Evolutionary conservation across 2,113 vertebrate genomes (phyloP).

Genomic region (Ageneiosus marmoratus): DNA sequence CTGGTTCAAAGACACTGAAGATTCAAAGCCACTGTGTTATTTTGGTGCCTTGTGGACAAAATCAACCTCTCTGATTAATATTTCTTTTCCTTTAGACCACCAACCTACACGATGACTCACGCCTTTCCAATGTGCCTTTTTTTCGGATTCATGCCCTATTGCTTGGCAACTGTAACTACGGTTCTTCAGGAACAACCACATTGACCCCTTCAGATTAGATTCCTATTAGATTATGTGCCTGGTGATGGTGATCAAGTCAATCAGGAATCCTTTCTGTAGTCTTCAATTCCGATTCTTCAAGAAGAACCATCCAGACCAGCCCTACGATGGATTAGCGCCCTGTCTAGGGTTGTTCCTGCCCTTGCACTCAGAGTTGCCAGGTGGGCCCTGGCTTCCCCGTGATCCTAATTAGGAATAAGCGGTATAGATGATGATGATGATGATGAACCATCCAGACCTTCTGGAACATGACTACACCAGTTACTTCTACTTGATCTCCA

Average conservation of each 20-base stretch:
- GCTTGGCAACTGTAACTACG: constrained; percentile 17
- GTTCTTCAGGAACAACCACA: not conserved
- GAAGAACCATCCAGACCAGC: not conserved
- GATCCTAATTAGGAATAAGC: no score
- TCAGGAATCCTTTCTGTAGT: constrained; percentile 13
- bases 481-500: not conserved
- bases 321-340: no score
- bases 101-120: constrained; percentile 28
- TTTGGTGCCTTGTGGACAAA: not conserved
- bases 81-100: not conserved
- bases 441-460: not conserved
- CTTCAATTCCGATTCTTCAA: not conserved
- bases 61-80: not conserved
- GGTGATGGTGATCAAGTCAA: not conserved
- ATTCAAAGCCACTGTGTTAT: not conserved
- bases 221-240: not conserved
- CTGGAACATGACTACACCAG: not conserved
- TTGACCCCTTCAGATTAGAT: not conserved
- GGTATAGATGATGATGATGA: no score
- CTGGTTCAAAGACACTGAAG: not conserved
- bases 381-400: no score
- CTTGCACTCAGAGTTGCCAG: no score
- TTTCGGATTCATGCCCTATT: not conserved
- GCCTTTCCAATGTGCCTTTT: not conserved
- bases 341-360: no score